phyloP scores from a whole-genome alignment of 2,113 vertebrate species.

The Oxygymnocypris stewartii region DNA sequence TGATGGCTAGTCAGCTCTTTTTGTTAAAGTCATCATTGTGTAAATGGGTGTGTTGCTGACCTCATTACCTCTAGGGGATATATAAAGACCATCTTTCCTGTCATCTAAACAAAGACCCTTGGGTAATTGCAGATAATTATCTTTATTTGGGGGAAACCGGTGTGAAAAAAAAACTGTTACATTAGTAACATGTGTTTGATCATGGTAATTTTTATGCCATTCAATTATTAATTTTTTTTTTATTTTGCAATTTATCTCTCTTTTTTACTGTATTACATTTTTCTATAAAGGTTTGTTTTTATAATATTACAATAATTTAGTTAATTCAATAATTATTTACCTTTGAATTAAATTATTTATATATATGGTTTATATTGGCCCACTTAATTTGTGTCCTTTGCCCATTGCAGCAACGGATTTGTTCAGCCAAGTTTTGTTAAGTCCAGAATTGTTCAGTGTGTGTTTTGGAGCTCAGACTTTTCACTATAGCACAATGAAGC shows the following conservation, averaged over 20 bases:
- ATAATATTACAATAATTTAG: not conserved
- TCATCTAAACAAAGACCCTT: slow-evolving; percentile 11
- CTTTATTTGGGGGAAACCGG: not conserved
- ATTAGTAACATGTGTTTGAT: not conserved
- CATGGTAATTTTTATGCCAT: not conserved
- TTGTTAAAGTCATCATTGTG: slow-evolving; percentile 24
- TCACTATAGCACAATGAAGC: slow-evolving; percentile 34
- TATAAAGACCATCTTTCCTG: slow-evolving; percentile 43
- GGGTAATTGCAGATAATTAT: slow-evolving; percentile 12
- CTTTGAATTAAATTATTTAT: not conserved
- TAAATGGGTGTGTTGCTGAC: slow-evolving; percentile 31
- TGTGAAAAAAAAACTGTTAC: not conserved
- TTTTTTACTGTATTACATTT: not conserved
- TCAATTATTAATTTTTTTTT: not conserved
- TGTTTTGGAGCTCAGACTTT: slow-evolving; percentile 26
- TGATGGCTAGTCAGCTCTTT: slow-evolving; percentile 1
- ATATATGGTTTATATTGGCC: not conserved
- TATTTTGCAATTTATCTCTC: not conserved
- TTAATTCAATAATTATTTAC: not conserved
- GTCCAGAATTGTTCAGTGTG: slow-evolving; percentile 19
- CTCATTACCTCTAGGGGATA: slow-evolving; percentile 12
- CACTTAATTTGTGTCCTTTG: not conserved
- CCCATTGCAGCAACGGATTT: not conserved
- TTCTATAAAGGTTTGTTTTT: too few relatives aligned
- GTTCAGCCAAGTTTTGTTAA: slow-evolving; percentile 19